A percentile compares a stretch with the other conserved stretches of the same genome.
Conservation (phyloP, 2,113 vertebrate species). For the Collichthys lucidus region DNA sequence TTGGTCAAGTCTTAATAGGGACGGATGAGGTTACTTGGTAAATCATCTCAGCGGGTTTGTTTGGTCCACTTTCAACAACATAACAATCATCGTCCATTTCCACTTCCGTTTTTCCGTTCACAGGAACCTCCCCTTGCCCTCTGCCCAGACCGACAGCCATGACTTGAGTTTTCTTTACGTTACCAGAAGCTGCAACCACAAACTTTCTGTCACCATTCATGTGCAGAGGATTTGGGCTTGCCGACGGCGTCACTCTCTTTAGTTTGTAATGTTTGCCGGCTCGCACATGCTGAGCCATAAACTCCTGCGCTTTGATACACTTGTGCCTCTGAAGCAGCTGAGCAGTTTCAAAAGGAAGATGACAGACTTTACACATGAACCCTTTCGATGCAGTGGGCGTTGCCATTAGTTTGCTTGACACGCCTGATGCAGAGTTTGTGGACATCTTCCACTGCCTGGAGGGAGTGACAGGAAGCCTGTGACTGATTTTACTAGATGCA, state of each 20-base stretch:
- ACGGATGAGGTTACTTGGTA: constrained; percentile 76
- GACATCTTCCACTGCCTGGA: neutral
- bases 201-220: constrained; percentile 56
- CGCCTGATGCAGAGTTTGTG: neutral
- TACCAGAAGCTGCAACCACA: constrained; percentile 16
- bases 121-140: neutral
- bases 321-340: constrained; percentile 79
- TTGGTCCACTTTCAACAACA: constrained; percentile 72
- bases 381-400: neutral
- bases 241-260: neutral
- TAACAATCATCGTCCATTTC: constrained; percentile 77
- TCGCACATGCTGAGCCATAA: constrained; percentile 62
- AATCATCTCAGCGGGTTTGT: constrained; percentile 76
- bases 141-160: constrained; percentile 33
- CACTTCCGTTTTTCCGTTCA: constrained; percentile 16
- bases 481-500: neutral
- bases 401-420: neutral
- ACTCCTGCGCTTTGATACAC: constrained; percentile 71
- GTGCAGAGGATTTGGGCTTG: constrained; percentile 19
- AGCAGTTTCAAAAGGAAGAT: constrained; percentile 65
- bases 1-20: constrained; percentile 72
- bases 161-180: constrained; percentile 33
- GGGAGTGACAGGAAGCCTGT: neutral
- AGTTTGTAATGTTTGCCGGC: constrained; percentile 42
- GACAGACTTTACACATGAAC: constrained; percentile 72